Conservation (phyloP, 23 tunicate genomes). For the Phallusia fumigata region DNA sequence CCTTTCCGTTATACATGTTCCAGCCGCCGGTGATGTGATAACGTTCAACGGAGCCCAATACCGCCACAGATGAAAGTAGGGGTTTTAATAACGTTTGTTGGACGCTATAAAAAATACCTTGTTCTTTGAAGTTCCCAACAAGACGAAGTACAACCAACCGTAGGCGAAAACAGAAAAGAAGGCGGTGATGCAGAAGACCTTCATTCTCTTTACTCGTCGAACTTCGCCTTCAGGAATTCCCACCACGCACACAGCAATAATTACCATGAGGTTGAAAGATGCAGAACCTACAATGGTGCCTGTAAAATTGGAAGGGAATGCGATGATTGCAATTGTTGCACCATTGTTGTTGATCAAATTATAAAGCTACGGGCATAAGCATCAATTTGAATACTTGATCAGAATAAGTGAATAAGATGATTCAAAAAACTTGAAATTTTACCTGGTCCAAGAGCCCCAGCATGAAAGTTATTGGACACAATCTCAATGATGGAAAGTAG, state of each 20-base stretch:
- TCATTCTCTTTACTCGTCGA: conserved; percentile 50
- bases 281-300: conserved; percentile 99
- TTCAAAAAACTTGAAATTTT: too few species aligned
- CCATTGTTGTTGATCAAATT: too few species aligned
- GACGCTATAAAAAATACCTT: conserved; percentile 22
- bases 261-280: conserved; percentile 92
- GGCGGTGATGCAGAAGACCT: conserved; percentile 87
- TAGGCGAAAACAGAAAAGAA: conserved; percentile 87
- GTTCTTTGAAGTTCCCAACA: conserved; percentile 41
- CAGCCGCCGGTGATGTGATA: too few species aligned
- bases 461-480: conserved; percentile 68
- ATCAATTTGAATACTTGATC: too few species aligned
- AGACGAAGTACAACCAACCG: conserved; percentile 79
- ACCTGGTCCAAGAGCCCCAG: conserved; percentile 96
- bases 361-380: too few species aligned
- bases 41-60: neutral
- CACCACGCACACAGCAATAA: conserved; percentile 81
- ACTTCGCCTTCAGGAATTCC: conserved; percentile 84
- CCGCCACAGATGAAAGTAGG: neutral
- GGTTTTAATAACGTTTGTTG: neutral
- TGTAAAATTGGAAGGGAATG: neutral
- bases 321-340: too few species aligned
- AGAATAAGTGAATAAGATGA: too few species aligned
- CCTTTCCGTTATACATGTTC: too few species aligned
- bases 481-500: conserved; percentile 92